phyloP scores from a whole-genome alignment of 2,113 vertebrate species.

The Lophochroa leadbeateri region DNA sequence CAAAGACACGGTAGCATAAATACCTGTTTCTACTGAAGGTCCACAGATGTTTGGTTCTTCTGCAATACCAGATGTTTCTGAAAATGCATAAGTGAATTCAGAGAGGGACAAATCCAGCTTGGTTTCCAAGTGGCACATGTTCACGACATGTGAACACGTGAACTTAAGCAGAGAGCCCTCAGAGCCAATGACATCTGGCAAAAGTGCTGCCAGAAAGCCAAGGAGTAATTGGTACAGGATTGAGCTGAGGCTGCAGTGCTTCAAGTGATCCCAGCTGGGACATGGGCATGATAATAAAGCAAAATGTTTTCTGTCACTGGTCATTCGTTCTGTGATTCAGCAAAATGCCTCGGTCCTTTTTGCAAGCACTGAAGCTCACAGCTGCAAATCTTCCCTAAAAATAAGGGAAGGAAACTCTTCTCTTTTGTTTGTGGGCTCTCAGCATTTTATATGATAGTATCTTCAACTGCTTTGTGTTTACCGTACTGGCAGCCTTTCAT shows the following conservation, averaged over 20 bases:
- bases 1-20: neutral
- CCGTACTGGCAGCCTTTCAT: neutral
- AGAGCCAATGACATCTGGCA: neutral
- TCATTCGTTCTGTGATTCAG: neutral
- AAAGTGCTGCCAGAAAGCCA: neutral
- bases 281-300: neutral
- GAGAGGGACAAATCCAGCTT: neutral
- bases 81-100: neutral
- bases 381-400: neutral
- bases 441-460: neutral
- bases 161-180: neutral
- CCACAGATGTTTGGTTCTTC: neutral
- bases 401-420: neutral
- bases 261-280: neutral
- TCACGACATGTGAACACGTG: neutral
- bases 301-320: neutral
- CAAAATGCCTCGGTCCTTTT: neutral
- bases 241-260: neutral
- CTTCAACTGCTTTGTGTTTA: neutral
- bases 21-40: neutral
- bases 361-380: accelerated
- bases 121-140: neutral
- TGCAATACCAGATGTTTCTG: neutral
- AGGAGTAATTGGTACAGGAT: neutral
- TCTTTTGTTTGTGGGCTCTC: neutral